Evolutionary conservation across 2,797 vertebrate genomes (phyloP).

Genomic region (Carduelis carduelis): DNA sequence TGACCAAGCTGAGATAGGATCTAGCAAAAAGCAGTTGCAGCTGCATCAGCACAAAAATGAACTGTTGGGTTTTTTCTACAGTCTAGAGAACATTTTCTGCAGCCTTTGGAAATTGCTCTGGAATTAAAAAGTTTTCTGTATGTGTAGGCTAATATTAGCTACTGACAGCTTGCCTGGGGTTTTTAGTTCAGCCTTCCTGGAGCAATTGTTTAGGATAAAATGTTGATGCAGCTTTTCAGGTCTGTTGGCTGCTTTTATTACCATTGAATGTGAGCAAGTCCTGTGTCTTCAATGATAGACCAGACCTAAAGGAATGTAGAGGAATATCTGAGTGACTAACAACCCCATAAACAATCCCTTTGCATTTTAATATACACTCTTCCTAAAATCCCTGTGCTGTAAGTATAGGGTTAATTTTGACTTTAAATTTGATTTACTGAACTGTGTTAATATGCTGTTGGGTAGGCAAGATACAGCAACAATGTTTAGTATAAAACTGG

Average conservation of each 20-base stretch:
- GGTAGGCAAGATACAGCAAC: neutral
- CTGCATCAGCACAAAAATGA: slow-evolving; percentile 39
- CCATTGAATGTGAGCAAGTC: neutral
- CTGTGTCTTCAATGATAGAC: neutral
- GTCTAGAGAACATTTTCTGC: slow-evolving; percentile 22
- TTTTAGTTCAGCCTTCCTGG: slow-evolving; percentile 23
- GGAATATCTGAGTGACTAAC: neutral
- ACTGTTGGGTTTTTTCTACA: slow-evolving; percentile 2
- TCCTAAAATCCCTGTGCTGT: neutral
- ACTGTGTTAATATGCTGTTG: neutral
- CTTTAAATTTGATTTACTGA: neutral
- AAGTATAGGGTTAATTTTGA: neutral
- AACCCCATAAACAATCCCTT: neutral
- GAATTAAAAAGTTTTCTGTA: neutral
- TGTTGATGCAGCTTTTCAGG: slow-evolving; percentile 36
- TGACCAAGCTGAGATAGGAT: slow-evolving; percentile 18
- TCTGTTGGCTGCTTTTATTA: slow-evolving; percentile 7
- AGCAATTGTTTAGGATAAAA: slow-evolving; percentile 37
- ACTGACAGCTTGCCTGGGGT: slow-evolving; percentile 33
- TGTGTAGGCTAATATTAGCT: slow-evolving; percentile 27
- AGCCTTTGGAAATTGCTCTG: slow-evolving; percentile 12
- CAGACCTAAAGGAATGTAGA: neutral
- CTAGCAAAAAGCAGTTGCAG: slow-evolving; percentile 23
- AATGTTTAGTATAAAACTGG: neutral
- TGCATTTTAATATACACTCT: neutral